Base-by-base conservation (phyloP, 2,888 invertebrate genomes). In the Spodoptera exigua region DNA sequence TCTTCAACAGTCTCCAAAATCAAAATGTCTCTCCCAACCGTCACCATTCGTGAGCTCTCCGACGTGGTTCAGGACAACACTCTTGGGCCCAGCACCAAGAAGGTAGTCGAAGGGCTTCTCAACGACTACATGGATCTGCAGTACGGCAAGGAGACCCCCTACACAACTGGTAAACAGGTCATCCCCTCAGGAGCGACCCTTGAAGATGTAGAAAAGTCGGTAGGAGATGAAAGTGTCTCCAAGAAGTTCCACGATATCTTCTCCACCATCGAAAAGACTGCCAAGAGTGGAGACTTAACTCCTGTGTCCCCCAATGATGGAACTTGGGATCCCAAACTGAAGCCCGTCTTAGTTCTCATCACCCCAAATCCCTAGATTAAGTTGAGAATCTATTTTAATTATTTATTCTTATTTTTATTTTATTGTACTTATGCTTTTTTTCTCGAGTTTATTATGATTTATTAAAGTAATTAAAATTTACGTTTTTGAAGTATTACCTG, bases 71-170 rank as follows among this genome's bases (percentile, higher is more conserved):
- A 86, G 37, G 86, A 88, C 63, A 76, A 84, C n/a, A 82, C 86
- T 14, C 83, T 85, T 16, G 85, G 80, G 3, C 61, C 76, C 0
- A 81, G 73, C 37, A 77, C 88, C 1, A 87, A 87, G 78, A 92
- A 87, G 60, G 89, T 91, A 44, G 80, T 92, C 11, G 89, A 88
- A 78, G 89, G 91, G 1, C 68, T 93, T 10, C 81, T 93, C 0
- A 91, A 92, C 37, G 93, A 93, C 67, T 91, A 79, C 78, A 92
- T 93, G 93, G 92, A 92, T 60, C 79, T 93, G 0, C 89, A 89
- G 21, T 92, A 88, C 41, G 89, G 82, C 0, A 90, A 90, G 61
- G 86, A 87, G 48, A 93, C 92, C 3, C 89, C 90, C 0, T 93
- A 91, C 77, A 93, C 93, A 0, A 92, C 91, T 1, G 93, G 93